A percentile compares a stretch with the other conserved stretches of the same genome.
Conservation (phyloP, 2,113 vertebrate genomes). For the Dryoscopus gambensis region DNA sequence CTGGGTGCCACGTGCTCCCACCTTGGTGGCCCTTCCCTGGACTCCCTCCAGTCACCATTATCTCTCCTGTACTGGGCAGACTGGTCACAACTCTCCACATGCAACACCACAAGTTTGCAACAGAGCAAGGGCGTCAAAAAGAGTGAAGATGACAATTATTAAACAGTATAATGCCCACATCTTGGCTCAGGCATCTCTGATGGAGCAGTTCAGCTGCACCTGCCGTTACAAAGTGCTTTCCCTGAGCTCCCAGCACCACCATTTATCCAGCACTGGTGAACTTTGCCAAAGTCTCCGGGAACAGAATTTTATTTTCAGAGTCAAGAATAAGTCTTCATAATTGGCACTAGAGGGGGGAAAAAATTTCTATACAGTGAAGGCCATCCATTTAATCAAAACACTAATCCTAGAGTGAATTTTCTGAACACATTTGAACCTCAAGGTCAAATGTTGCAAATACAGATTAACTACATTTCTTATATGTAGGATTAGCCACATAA, state of each 20-base stretch:
- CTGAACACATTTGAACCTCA: background rate
- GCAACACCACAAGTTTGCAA: background rate
- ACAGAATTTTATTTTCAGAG: background rate
- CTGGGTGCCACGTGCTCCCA: background rate
- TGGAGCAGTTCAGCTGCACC: background rate
- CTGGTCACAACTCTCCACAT: background rate
- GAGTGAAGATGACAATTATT: background rate
- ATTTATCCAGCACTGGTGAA: background rate
- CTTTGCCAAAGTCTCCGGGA: background rate
- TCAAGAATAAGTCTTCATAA: background rate
- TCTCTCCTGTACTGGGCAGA: background rate
- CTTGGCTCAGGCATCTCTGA: background rate
- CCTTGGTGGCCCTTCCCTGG: background rate
- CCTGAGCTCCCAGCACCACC: background rate
- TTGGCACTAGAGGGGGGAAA: background rate
- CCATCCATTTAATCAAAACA: background rate
- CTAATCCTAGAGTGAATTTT: background rate
- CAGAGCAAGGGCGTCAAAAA: background rate
- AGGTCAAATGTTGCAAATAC: background rate
- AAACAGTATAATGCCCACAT: background rate
- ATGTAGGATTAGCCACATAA: background rate
- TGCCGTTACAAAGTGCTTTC: background rate
- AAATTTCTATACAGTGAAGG: background rate
- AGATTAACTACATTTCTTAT: background rate
- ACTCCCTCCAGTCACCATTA: background rate